phyloP scores from a whole-genome alignment of 1,140 invertebrate species.

The Hermatobates lingyangjiaoensis region DNA sequence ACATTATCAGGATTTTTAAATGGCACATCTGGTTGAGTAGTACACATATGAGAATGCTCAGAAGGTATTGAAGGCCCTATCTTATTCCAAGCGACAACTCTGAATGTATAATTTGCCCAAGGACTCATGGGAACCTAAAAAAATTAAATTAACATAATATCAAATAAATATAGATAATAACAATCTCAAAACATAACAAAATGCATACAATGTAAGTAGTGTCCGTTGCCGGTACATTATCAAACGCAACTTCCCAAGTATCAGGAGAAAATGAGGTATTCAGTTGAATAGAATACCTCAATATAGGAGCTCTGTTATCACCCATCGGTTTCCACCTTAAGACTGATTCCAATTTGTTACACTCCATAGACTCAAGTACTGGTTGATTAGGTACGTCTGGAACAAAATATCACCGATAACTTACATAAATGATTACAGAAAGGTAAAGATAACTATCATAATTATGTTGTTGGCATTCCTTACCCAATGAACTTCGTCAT shows the following conservation, averaged over 20 bases:
- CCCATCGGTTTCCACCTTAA: conserved; percentile 73
- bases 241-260: conserved; percentile 62
- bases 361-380: conserved; percentile 39
- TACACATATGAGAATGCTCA: conserved; percentile 56
- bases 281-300: conserved; percentile 78
- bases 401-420: no score
- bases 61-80: conserved; percentile 80
- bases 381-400: conserved; percentile 84
- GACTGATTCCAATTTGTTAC: conserved; percentile 46
- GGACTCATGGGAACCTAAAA: conserved; percentile 52
- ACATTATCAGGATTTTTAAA: conserved; percentile 91
- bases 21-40: conserved; percentile 72
- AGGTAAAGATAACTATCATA: no score
- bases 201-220: conserved; percentile 38
- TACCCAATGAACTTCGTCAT: no score
- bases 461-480: no score
- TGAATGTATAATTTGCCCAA: conserved; percentile 93
- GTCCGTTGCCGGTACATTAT: conserved; percentile 60
- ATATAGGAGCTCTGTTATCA: conserved; percentile 85
- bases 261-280: conserved; percentile 90
- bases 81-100: conserved; percentile 82
- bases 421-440: no score
- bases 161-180: not conserved
- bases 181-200: conserved; percentile 7
- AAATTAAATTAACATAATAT: not conserved